Evolutionary conservation across 2,888 invertebrate genomes (phyloP), one percentile per base, ranked within the genome.

Genomic region (Andrena trimmerana): DNA sequence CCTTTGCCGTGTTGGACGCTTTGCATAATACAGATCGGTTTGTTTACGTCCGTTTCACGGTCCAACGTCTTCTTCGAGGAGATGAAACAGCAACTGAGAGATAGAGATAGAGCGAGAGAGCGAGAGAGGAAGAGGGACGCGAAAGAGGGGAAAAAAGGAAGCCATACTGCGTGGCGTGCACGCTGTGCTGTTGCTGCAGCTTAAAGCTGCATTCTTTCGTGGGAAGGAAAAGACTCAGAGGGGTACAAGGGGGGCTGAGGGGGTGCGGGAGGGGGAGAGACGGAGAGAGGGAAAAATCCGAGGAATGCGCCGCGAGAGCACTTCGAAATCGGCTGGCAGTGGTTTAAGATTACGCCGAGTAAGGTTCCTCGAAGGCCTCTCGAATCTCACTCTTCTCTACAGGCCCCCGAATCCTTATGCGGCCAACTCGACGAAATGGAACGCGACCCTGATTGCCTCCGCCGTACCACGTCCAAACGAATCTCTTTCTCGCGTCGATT

Each of bases 1-100:
- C 29, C 76, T 63, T 63, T 57, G 67, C 20, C 31, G 62, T 13
- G 63, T 7, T 57, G 27, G 60, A 62, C 50, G 27, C 62, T 89
- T 84, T 84, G 80, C 89, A 87, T 87, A 88, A 89, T 89, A 76
- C 81, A 71, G 75, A 79, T 78, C 83, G 81, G 85, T 70, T 88
- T 81, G 83, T 87, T 89, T 87, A 82, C 81, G 77, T 82, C 65
- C 63, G 59, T 72, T 42, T 67, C 57, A 4, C 69, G 60, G 68
- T 78, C n/a, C 78, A 67, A 67, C 67, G 50, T 60, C 31, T 60
- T 74, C 36, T 65, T 74, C 69, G n/a, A 66, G 57, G 24, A 33
- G 52, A 63, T 71, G 50, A 60, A 54, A 48, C 52, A 54, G 36
- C 20, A 16, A 66, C 10, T 36, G 16, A 29, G 29, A 36, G 8